Percentiles rank a stretch among this genome's conserved stretches.
Evolutionary conservation across 2,113 vertebrate genomes (phyloP).

Genomic region (human (Homo sapiens)): GRCh38 chr20:7646001-7646500

Average conservation of each 20-base stretch:
- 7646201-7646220: neutral
- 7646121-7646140: neutral
- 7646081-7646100: neutral
- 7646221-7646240: neutral
- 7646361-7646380: neutral
- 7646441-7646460: neutral
- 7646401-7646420: neutral
- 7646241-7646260: neutral
- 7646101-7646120: neutral
- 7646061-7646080: neutral
- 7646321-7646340: neutral
- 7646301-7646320: neutral
- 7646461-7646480: neutral
- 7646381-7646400: neutral
- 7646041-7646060: neutral
- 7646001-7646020: neutral
- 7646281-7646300: neutral
- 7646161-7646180: neutral
- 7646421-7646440: neutral
- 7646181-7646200: slow-evolving; percentile 18
- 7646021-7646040: neutral
- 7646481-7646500: neutral
- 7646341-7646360: neutral
- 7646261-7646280: neutral
- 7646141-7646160: neutral